Percentiles rank a stretch among this genome's conserved stretches.
These are phyloP conservation scores for Drymodes brunneopygia DNA, from an alignment of 2,113 vertebrate species.

Conservation along the genomic window DNA sequence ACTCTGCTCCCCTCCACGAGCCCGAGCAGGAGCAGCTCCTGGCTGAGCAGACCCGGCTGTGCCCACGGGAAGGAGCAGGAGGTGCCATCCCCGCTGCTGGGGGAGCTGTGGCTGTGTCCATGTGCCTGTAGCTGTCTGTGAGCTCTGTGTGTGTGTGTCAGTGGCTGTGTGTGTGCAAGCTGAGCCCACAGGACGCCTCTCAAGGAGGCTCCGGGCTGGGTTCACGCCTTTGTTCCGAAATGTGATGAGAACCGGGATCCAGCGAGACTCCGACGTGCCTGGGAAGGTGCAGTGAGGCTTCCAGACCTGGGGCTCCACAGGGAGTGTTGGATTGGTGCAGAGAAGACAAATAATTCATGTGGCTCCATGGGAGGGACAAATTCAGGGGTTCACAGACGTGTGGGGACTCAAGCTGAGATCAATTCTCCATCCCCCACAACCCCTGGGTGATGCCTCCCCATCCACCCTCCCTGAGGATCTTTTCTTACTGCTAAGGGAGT, in stretches of 20 bases:
- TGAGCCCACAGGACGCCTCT: neutral
- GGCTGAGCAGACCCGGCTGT: neutral
- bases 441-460: neutral
- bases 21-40: neutral
- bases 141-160: neutral
- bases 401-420: neutral
- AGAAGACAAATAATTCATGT: neutral
- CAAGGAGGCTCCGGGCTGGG: fast-evolving
- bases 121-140: constrained; percentile 6
- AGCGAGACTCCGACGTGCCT: fast-evolving
- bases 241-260: fast-evolving
- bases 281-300: neutral
- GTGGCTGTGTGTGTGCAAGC: neutral
- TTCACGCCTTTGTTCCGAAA: neutral
- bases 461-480: neutral
- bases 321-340: neutral
- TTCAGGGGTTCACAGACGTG: neutral
- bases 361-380: neutral
- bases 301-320: neutral
- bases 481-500: neutral
- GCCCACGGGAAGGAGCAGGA: neutral
- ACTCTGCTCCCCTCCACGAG: neutral
- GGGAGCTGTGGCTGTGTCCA: neutral
- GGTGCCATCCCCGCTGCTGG: neutral
- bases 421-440: neutral